Evolutionary conservation across 2,888 invertebrate species (phyloP).

Genomic region (Stenodera caucasica): DNA sequence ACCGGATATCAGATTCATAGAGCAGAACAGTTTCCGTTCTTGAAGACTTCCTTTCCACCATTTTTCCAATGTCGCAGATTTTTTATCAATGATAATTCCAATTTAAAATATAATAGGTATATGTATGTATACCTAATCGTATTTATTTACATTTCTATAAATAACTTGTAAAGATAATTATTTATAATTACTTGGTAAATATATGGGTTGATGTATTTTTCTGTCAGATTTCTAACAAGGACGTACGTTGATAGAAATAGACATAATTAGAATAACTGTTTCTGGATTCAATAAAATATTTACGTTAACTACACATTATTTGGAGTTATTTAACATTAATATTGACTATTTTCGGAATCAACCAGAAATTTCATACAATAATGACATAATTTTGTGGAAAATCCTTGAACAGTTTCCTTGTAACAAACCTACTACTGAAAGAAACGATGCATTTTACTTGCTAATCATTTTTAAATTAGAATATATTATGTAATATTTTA

Average conservation of each 20-base stretch:
- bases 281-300: background rate
- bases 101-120: background rate
- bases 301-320: background rate
- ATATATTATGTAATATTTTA: background rate
- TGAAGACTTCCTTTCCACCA: constrained; percentile 33
- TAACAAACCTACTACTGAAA: background rate
- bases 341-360: background rate
- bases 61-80: constrained; percentile 38
- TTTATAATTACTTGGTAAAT: constrained; percentile 13
- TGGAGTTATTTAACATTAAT: too few relatives aligned
- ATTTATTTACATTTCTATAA: too few relatives aligned
- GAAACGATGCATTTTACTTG: too few relatives aligned
- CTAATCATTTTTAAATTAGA: too few relatives aligned
- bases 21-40: constrained; percentile 41
- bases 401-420: background rate
- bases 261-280: constrained; percentile 16
- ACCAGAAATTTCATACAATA: background rate
- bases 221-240: constrained; percentile 15
- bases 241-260: constrained; percentile 6
- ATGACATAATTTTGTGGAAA: background rate
- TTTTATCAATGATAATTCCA: constrained; percentile 13
- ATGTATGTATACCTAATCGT: too few relatives aligned
- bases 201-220: constrained; percentile 17
- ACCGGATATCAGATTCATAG: constrained; percentile 34
- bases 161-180: constrained; percentile 3